Evolutionary conservation across 2,113 vertebrate genomes (phyloP).

Genomic region (Tragelaphus buxtoni): DNA sequence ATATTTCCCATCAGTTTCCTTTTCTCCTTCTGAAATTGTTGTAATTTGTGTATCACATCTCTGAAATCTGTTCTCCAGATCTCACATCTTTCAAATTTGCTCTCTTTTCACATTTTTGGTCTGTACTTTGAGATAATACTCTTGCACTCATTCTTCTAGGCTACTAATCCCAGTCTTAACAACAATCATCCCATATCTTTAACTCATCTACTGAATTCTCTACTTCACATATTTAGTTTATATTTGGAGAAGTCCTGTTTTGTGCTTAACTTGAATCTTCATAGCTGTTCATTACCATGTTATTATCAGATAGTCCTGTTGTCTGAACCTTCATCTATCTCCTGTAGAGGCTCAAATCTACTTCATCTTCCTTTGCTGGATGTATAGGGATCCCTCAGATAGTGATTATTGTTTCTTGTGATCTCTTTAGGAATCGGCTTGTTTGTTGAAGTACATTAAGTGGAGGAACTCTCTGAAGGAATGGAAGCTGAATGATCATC

Average conservation of each 20-base stretch:
- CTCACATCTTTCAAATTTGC: not conserved
- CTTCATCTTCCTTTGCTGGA: not conserved
- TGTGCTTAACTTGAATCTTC: not conserved
- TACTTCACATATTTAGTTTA: not conserved
- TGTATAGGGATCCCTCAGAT: not conserved
- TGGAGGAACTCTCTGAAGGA: not conserved
- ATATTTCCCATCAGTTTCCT: not conserved
- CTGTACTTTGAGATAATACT: not conserved
- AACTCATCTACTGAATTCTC: not conserved
- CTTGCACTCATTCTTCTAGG: not conserved
- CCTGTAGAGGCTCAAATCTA: not conserved
- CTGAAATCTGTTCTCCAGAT: not conserved
- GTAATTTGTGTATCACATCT: not conserved
- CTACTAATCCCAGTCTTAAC: no score
- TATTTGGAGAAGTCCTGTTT: not conserved
- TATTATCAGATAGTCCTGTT: no score
- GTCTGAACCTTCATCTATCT: not conserved
- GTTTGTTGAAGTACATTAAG: not conserved
- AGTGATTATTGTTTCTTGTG: not conserved
- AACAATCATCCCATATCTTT: not conserved
- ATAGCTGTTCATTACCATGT: not conserved
- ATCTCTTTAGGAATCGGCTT: not conserved
- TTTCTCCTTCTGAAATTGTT: not conserved
- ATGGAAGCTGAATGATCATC: not conserved
- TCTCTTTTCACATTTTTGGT: not conserved